Base-by-base conservation (phyloP, 2,113 vertebrate species). In the Atrichornis clamosus region DNA sequence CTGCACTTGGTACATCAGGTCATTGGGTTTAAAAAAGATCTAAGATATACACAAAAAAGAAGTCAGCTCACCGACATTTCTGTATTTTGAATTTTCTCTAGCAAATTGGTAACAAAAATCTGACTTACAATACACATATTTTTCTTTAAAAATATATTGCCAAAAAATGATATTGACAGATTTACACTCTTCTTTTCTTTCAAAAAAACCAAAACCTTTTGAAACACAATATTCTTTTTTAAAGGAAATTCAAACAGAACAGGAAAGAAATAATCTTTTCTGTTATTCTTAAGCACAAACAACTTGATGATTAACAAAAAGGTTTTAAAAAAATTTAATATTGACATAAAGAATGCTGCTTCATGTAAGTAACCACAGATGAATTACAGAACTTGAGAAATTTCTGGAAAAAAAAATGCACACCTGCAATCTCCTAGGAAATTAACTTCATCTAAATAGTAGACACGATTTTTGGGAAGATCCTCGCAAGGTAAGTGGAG, bases 1-100 rank as follows among this genome's bases (percentile, higher is more conserved):
- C 64, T 5, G 0, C 0, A 0, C 8, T 56, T 64, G 13, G n/a
- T 8, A 77, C 23, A 64, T 52, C 33, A 64, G 33, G 22, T 77
- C 18, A 32, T 4, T 60, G 27, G 30, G 10, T 27, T 69, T n/a
- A 81, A 84, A 73, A 7, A 55, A 32, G 44, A 32, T 5, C 15
- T 37, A 50, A 49, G 11, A 68, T 3, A 5, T 5, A 46, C 19
- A 33, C 8, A 26, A 8, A 20, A n/a, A 49, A 37, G 9, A 32
- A 22, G 10, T 8, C 33, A 44, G 2, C 4, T 84, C 7, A 23
- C 1, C 65, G 11, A 30, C 16, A 44, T 44, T 69, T 82, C 30
- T 42, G 13, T 1, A n/a, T 5, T 81, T 85, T 47, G 9, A 74
- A 44, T 74, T 78, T 65, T 62, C 10, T 47, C 33, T n/a, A 32